These are phyloP conservation scores for Trogon surrucura DNA, from an alignment of 2,113 vertebrate species.

Conservation along the genomic window DNA sequence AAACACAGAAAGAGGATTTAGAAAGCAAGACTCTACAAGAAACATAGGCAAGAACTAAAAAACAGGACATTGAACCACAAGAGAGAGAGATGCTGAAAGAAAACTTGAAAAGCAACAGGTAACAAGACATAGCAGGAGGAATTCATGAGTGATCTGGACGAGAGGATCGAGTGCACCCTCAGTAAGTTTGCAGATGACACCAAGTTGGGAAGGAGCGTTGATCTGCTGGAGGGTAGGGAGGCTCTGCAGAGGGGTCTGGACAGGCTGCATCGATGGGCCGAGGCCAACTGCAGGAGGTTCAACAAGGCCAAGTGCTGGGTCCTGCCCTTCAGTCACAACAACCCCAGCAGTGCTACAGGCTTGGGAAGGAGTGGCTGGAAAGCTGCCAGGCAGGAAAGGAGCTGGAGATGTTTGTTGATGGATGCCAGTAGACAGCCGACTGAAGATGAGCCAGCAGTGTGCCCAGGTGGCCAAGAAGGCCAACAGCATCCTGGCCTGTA, in stretches of 20 bases:
- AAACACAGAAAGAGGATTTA: neutral
- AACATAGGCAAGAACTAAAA: neutral
- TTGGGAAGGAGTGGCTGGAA: neutral
- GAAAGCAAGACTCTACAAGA: neutral
- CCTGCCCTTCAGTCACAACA: neutral
- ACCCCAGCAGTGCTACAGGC: neutral
- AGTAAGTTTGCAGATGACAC: neutral
- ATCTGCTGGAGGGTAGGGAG: neutral
- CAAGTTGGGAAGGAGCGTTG: accelerated
- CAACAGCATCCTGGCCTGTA: neutral
- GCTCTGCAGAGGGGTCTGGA: neutral
- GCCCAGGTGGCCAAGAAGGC: neutral
- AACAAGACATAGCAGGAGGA: neutral
- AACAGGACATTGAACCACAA: neutral
- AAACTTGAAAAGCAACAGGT: neutral
- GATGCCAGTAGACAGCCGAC: neutral
- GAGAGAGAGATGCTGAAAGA: neutral
- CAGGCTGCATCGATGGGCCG: accelerated
- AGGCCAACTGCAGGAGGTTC: neutral
- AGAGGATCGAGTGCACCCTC: accelerated
- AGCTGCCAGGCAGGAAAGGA: neutral
- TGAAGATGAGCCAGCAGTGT: neutral
- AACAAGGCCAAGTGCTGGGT: neutral
- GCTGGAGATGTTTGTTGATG: neutral
- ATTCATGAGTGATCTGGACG: accelerated